phyloP scores from a whole-genome alignment of 2,888 invertebrate genomes.

The Eupithecia insigniata region DNA sequence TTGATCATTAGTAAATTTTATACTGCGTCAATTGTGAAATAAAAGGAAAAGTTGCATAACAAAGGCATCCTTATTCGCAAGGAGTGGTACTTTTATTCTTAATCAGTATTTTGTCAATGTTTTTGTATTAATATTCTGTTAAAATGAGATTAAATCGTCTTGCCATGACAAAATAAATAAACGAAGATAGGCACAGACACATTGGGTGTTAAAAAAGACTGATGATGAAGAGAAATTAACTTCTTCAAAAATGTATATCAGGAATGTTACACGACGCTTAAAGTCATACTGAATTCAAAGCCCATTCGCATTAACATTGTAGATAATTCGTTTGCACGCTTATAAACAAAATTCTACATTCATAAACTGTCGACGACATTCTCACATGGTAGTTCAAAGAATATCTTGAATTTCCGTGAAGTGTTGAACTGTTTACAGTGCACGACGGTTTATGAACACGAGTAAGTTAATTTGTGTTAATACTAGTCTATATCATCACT shows the following conservation, averaged over 20 bases:
- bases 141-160: background rate
- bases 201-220: no score
- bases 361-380: conserved; percentile 73
- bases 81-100: background rate
- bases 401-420: conserved; percentile 41
- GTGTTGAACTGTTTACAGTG: conserved; percentile 41
- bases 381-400: conserved; percentile 39
- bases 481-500: conserved; percentile 79
- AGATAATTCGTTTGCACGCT: conserved; percentile 62
- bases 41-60: conserved; percentile 5
- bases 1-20: conserved; percentile 10
- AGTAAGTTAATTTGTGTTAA: conserved; percentile 79
- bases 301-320: conserved; percentile 44
- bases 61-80: conserved; percentile 10
- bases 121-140: background rate
- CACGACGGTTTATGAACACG: conserved; percentile 73
- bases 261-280: background rate
- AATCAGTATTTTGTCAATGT: conserved; percentile 3
- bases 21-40: conserved; percentile 10
- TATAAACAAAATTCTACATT: conserved; percentile 65
- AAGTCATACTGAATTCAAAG: background rate
- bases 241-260: background rate
- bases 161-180: background rate
- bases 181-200: background rate
- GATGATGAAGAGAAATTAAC: background rate